A percentile compares a stretch with the other conserved stretches of the same genome.
phyloP scores from a whole-genome alignment of 2,888 invertebrate genomes.

The Ligdia adustata region DNA sequence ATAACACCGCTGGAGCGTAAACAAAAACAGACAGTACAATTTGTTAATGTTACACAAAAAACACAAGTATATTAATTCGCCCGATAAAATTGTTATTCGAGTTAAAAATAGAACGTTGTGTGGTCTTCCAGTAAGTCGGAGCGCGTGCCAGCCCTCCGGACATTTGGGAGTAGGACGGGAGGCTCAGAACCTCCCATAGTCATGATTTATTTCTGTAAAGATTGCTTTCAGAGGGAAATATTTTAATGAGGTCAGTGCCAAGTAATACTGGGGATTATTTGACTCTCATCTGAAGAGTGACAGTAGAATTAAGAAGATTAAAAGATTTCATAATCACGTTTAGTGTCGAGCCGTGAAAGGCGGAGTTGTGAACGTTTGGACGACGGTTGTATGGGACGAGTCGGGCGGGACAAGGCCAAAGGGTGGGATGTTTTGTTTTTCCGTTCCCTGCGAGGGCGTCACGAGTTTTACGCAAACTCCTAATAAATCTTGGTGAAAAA shows the following conservation, averaged over 20 bases:
- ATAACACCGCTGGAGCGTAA: conserved; percentile 13
- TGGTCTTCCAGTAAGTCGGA: conserved; percentile 44
- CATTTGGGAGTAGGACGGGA: conserved; percentile 33
- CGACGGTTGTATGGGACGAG: conserved; percentile 20
- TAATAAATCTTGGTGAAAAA: conserved; percentile 22
- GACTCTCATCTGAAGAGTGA: conserved; percentile 18
- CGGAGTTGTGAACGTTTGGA: conserved; percentile 18
- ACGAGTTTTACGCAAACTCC: conserved; percentile 15
- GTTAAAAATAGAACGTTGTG: conserved; percentile 60
- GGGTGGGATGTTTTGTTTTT: conserved; percentile 33
- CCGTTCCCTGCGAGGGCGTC: conserved; percentile 22
- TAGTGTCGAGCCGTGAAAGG: conserved; percentile 17
- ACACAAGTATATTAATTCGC: conserved; percentile 21
- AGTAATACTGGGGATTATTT: conserved; percentile 17
- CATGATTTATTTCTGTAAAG: conserved; percentile 61
- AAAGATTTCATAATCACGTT: conserved; percentile 29
- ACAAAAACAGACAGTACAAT: conserved; percentile 22
- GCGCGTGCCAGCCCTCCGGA: conserved; percentile 43
- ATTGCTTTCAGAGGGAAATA: conserved; percentile 49
- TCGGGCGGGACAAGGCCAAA: conserved; percentile 31
- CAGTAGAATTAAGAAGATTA: conserved; percentile 26
- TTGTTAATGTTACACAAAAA: conserved; percentile 11
- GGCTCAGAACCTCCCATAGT: conserved; percentile 43
- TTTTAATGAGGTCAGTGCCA: conserved; percentile 50
- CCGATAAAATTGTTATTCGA: conserved; percentile 48